Percentiles rank a stretch among this genome's conserved stretches.
Evolutionary conservation across 2,888 invertebrate genomes (phyloP).

Genomic region (Aricia artaxerxes): DNA sequence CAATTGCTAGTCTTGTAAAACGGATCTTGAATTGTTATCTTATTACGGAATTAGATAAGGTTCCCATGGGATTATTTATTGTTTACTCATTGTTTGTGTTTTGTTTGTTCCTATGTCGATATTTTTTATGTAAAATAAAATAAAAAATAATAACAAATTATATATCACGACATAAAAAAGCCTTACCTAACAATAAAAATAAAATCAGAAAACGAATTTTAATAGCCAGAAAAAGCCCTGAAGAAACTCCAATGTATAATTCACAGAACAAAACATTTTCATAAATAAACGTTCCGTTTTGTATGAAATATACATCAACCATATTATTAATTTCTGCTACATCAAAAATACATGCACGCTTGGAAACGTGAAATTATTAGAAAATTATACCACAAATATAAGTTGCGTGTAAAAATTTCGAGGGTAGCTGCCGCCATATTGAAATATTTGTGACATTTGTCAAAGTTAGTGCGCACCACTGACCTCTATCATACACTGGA

Average conservation of each 20-base stretch:
- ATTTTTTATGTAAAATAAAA: too few relatives aligned
- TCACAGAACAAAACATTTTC: background rate
- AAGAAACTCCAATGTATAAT: background rate
- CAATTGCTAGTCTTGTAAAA: constrained; percentile 22
- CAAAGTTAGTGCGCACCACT: constrained; percentile 48
- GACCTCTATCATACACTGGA: too few relatives aligned
- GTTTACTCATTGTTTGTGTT: background rate
- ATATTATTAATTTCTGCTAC: constrained; percentile 23
- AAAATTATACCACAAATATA: constrained; percentile 33
- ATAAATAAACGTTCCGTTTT: background rate
- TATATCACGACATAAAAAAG: background rate
- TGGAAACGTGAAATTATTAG: constrained; percentile 39
- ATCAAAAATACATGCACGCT: constrained; percentile 29
- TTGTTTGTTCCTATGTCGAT: background rate
- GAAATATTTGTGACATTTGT: constrained; percentile 70
- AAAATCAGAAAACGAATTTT: background rate
- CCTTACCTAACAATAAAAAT: background rate
- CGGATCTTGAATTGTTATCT: background rate
- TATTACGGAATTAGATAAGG: background rate
- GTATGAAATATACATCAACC: constrained; percentile 27
- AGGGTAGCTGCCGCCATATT: constrained; percentile 52
- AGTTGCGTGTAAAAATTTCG: constrained; percentile 54
- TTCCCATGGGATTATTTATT: background rate
- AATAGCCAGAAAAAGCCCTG: background rate
- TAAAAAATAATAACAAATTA: too few relatives aligned